These are phyloP conservation scores for Agriopis marginaria DNA, from an alignment of 2,888 invertebrate genomes.

Conservation along the genomic window DNA sequence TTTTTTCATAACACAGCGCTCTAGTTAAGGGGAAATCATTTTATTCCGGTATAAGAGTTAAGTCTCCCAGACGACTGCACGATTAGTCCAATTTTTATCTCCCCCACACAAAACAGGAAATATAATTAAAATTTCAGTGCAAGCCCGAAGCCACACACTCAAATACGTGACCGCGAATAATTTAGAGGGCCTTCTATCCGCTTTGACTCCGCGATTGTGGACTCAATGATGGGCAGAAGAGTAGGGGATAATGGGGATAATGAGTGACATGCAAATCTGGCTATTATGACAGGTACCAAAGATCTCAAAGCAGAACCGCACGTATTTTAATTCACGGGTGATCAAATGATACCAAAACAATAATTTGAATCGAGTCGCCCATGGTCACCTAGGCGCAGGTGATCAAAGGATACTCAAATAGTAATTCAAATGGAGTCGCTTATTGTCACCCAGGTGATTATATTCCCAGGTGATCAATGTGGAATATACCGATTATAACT, in stretches of 20 bases:
- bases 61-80: slow-evolving; percentile 39
- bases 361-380: too few species aligned
- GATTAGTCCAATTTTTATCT: slow-evolving; percentile 50
- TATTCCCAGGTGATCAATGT: too few species aligned
- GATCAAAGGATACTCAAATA: too few species aligned
- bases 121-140: slow-evolving; percentile 81
- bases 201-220: slow-evolving; percentile 69
- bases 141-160: slow-evolving; percentile 72
- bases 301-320: too few species aligned
- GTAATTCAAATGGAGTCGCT: too few species aligned
- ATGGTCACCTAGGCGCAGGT: too few species aligned
- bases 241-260: slow-evolving; percentile 68
- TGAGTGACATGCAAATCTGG: slow-evolving; percentile 67
- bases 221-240: slow-evolving; percentile 54
- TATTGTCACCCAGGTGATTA: too few species aligned
- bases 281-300: slow-evolving; percentile 2
- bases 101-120: slow-evolving; percentile 35
- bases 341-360: too few species aligned
- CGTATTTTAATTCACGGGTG: too few species aligned
- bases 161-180: slow-evolving; percentile 80
- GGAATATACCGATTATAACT: too few species aligned
- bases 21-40: background rate
- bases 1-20: too few species aligned
- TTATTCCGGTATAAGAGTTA: background rate
- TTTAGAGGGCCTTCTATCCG: slow-evolving; percentile 65